phyloP scores from a whole-genome alignment of 1,140 invertebrate genomes.

The Drosophila hydei region DNA sequence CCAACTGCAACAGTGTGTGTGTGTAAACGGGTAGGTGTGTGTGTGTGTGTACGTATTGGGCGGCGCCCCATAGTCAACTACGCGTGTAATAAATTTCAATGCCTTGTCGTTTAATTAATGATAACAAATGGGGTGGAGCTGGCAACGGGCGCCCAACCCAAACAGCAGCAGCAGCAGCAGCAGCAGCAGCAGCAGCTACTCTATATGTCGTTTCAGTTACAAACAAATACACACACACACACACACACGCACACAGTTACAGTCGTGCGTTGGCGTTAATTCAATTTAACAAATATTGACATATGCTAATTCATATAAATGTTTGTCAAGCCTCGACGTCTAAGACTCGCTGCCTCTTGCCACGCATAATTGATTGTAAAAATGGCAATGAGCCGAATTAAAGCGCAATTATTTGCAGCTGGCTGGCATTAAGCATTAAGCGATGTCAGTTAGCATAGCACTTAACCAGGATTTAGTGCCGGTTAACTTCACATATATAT shows the following conservation, averaged over 20 bases:
- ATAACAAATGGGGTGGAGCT: conserved; percentile 69
- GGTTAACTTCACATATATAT: conserved; percentile 22
- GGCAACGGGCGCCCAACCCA: conserved; percentile 12
- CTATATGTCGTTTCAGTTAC: conserved; percentile 6
- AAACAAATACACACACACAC: conserved; percentile 16
- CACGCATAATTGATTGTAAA: conserved; percentile 79
- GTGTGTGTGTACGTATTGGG: conserved; percentile 9
- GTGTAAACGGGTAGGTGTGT: too few species aligned
- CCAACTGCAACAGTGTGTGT: neutral
- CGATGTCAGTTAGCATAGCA: conserved; percentile 48
- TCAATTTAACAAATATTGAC: conserved; percentile 83
- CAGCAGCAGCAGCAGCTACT: neutral
- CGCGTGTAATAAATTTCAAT: conserved; percentile 82
- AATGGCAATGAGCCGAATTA: conserved; percentile 78
- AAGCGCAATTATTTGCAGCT: conserved; percentile 79
- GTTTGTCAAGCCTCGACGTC: conserved; percentile 50
- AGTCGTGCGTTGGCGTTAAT: conserved; percentile 60
- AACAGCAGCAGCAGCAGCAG: neutral
- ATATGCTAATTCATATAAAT: conserved; percentile 82
- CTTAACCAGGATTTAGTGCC: conserved; percentile 58
- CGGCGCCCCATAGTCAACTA: conserved; percentile 54
- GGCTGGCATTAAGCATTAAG: conserved; percentile 65
- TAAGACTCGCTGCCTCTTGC: neutral
- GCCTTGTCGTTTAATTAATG: conserved; percentile 82
- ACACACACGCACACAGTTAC: conserved; percentile 1